Percentiles rank a stretch among this genome's conserved stretches.
These are phyloP conservation scores for Ridgeia piscesae DNA, from an alignment of 1,140 invertebrate genomes.

Conservation along the genomic window DNA sequence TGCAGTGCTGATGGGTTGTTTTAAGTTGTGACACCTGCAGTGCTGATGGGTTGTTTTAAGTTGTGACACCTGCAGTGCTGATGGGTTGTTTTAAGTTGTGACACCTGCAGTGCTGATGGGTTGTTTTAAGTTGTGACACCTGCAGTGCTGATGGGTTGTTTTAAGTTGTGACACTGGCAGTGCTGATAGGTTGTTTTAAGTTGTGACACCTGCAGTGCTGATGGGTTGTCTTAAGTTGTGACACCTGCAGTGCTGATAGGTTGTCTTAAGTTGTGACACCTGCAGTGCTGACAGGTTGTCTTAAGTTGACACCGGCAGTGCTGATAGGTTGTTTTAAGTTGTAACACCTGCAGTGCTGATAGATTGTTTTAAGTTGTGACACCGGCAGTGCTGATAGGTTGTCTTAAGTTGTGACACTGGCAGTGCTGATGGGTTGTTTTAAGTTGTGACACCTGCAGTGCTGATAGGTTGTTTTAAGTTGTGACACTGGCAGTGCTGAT, in stretches of 20 bases:
- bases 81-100: background rate
- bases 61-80: background rate
- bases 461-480: background rate
- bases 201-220: background rate
- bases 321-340: background rate
- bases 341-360: background rate
- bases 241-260: background rate
- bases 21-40: background rate
- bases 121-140: background rate
- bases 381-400: background rate
- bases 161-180: background rate
- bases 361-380: background rate
- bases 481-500: background rate
- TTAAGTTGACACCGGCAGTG: background rate
- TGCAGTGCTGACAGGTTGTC: background rate
- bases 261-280: background rate
- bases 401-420: background rate
- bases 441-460: background rate
- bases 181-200: background rate
- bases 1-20: background rate
- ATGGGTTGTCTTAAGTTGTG: background rate
- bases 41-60: background rate
- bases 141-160: background rate
- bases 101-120: background rate
- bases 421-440: background rate